Percentiles rank a stretch among this genome's conserved stretches.
These are phyloP conservation scores for Notocelia uddmanniana DNA, from an alignment of 2,888 invertebrate genomes.

Conservation along the genomic window DNA sequence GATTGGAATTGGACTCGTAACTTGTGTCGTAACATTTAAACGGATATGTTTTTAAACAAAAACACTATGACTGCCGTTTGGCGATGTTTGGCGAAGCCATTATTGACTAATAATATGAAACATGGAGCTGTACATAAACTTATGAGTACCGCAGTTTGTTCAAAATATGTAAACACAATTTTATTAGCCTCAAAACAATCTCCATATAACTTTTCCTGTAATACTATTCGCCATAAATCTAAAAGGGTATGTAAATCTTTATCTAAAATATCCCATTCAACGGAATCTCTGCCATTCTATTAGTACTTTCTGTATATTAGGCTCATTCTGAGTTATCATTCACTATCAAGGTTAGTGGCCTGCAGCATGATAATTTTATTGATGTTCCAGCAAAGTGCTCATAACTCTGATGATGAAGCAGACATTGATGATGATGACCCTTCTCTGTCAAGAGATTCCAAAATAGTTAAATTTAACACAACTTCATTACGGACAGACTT, in stretches of 20 bases:
- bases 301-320: neutral
- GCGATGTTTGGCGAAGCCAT: conserved; percentile 52
- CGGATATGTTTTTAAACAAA: conserved; percentile 26
- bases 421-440: conserved; percentile 71
- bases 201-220: conserved; percentile 51
- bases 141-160: conserved; percentile 52
- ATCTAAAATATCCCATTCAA: neutral
- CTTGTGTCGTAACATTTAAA: neutral
- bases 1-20: neutral
- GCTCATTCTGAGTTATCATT: no score
- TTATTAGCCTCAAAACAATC: conserved; percentile 51
- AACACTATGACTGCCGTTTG: conserved; percentile 57
- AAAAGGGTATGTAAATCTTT: conserved; percentile 64
- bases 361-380: conserved; percentile 25
- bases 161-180: conserved; percentile 63
- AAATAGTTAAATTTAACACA: conserved; percentile 87
- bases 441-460: conserved; percentile 87
- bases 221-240: conserved; percentile 65
- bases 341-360: neutral
- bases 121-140: conserved; percentile 49
- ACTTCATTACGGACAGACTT: conserved; percentile 90
- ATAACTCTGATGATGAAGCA: conserved; percentile 84
- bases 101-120: conserved; percentile 46
- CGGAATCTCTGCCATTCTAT: neutral
- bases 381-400: conserved; percentile 70